phyloP scores from a whole-genome alignment of 2,797 vertebrate genomes.

The Centroberyx gerrardi region DNA sequence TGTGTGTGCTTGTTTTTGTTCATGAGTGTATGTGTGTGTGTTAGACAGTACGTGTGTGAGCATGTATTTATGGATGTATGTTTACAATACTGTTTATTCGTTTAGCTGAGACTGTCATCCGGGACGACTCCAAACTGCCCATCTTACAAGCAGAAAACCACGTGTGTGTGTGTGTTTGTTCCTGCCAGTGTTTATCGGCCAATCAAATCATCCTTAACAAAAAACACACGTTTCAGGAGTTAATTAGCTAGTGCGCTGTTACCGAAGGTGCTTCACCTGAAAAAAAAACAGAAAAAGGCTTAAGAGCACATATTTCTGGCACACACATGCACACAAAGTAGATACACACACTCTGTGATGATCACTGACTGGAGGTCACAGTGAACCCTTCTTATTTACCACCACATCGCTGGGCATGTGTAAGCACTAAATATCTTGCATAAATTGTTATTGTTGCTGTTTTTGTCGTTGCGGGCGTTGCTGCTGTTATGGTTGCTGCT shows the following conservation, averaged over 20 bases:
- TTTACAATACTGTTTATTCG: too few relatives aligned
- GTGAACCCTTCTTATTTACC: neutral
- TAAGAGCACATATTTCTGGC: slow-evolving; percentile 12
- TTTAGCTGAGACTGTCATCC: too few relatives aligned
- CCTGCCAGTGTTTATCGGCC: neutral
- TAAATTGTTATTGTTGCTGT: neutral
- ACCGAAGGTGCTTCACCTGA: slow-evolving; percentile 22
- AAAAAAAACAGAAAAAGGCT: slow-evolving; percentile 14
- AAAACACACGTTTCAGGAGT: slow-evolving; percentile 8
- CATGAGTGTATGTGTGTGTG: too few relatives aligned
- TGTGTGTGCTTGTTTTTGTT: too few relatives aligned
- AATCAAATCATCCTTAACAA: neutral
- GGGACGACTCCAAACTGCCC: too few relatives aligned
- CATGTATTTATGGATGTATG: too few relatives aligned
- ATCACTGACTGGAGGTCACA: neutral
- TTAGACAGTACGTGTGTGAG: too few relatives aligned
- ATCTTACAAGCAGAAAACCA: too few relatives aligned
- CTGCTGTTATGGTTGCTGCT: neutral
- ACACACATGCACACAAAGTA: neutral
- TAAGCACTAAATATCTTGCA: neutral
- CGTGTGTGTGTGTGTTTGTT: neutral
- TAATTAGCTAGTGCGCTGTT: slow-evolving; percentile 17
- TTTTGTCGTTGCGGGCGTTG: neutral
- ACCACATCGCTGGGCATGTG: neutral
- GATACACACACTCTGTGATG: too few relatives aligned